These are phyloP conservation scores for Sorex fumeus DNA, from an alignment of 2,113 vertebrate genomes.

Conservation along the genomic window DNA sequence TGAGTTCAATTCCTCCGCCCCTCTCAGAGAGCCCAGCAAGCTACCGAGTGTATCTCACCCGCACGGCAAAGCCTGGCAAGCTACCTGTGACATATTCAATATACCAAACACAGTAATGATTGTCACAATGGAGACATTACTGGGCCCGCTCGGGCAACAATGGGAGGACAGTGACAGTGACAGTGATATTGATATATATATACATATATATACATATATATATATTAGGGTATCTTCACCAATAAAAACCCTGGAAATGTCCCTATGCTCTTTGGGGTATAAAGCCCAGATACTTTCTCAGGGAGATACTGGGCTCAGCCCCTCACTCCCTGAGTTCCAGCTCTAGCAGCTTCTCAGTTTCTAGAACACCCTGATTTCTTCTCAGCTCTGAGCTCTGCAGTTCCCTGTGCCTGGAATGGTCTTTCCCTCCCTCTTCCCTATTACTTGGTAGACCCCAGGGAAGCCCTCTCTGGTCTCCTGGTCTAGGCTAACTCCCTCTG, in stretches of 20 bases:
- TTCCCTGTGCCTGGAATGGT: neutral
- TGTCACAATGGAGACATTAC: too few relatives aligned
- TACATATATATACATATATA: too few relatives aligned
- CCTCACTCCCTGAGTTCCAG: neutral
- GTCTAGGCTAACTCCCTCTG: neutral
- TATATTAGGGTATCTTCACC: neutral
- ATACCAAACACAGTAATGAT: too few relatives aligned
- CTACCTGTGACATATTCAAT: too few relatives aligned
- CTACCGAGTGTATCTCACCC: too few relatives aligned
- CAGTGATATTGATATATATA: too few relatives aligned
- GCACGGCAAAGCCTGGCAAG: too few relatives aligned
- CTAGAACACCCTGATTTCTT: neutral
- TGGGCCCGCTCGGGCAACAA: too few relatives aligned
- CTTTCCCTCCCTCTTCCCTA: neutral
- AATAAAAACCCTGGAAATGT: neutral
- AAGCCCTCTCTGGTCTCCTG: neutral
- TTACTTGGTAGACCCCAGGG: neutral
- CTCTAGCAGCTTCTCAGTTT: conserved; percentile 23
- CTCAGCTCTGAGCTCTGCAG: neutral
- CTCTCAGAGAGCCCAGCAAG: too few relatives aligned
- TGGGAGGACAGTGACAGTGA: too few relatives aligned
- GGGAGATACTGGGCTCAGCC: too few relatives aligned
- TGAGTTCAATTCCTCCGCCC: too few relatives aligned
- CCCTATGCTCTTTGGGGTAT: neutral
- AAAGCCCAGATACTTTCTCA: neutral